Conservation (phyloP, 2,888 invertebrate species). For the Eupithecia tripunctaria region DNA sequence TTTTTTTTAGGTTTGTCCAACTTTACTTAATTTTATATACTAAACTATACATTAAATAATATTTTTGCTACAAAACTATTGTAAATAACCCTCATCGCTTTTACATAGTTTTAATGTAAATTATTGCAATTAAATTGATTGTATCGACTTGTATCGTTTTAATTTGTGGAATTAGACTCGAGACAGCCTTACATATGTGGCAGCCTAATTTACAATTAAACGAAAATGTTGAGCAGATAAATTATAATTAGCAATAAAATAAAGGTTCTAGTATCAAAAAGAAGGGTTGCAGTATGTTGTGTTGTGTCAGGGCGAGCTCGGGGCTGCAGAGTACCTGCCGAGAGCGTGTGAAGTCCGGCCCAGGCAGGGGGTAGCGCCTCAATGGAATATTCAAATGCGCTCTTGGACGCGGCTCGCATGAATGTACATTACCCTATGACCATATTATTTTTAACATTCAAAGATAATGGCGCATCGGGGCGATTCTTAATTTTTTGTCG, state of each 20-base stretch:
- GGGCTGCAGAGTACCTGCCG: conserved; percentile 59
- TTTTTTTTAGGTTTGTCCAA: no score
- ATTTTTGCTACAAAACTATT: not conserved
- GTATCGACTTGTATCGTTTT: no score
- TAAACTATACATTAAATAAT: not conserved
- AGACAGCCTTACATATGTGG: no score
- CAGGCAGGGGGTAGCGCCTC: conserved; percentile 68
- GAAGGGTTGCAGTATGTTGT: conserved; percentile 41
- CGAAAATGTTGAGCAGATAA: not conserved
- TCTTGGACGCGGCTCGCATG: conserved; percentile 82
- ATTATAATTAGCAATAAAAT: not conserved
- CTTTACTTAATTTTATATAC: not conserved
- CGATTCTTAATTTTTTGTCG: conserved; percentile 83
- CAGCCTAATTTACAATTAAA: not conserved
- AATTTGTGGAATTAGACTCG: no score
- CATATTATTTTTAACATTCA: conserved; percentile 83
- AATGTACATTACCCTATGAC: conserved; percentile 83
- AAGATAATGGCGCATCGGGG: conserved; percentile 84
- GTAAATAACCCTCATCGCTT: not conserved
- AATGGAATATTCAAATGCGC: conserved; percentile 81
- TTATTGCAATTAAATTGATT: not conserved
- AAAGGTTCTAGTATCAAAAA: conserved; percentile 45
- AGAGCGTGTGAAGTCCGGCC: conserved; percentile 83
- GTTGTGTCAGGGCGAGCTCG: conserved; percentile 45
- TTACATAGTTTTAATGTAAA: not conserved